Evolutionary conservation across 2,797 vertebrate genomes (phyloP).

Genomic region (Microctenopoma stevenorrisi): DNA sequence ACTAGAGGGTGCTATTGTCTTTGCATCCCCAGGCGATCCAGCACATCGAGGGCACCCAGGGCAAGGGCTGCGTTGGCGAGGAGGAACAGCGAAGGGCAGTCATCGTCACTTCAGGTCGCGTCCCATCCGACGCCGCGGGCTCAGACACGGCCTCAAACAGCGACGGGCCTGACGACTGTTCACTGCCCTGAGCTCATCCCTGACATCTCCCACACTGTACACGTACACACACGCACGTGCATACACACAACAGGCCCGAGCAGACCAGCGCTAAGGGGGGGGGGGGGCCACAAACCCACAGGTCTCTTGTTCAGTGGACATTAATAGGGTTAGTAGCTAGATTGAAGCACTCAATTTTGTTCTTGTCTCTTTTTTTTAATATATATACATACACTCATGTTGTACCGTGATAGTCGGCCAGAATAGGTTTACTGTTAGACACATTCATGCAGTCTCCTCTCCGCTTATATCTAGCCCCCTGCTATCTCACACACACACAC

Average conservation of each 20-base stretch:
- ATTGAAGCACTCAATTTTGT: slow-evolving; percentile 64
- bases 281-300: slow-evolving; percentile 62
- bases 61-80: slow-evolving; percentile 85
- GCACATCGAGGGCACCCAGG: slow-evolving; percentile 98
- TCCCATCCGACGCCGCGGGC: slow-evolving; percentile 85
- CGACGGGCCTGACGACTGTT: slow-evolving; percentile 89
- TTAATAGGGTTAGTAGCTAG: slow-evolving; percentile 61
- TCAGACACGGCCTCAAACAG: slow-evolving; percentile 93
- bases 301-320: slow-evolving; percentile 62
- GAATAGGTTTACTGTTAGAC: slow-evolving; percentile 62
- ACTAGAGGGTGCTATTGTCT: slow-evolving; percentile 56
- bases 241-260: slow-evolving; percentile 35
- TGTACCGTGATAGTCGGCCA: slow-evolving; percentile 58
- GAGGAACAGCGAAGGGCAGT: slow-evolving; percentile 92
- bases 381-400: slow-evolving; percentile 43
- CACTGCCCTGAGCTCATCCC: slow-evolving; percentile 87
- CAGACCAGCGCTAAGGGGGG: slow-evolving; percentile 55
- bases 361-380: slow-evolving; percentile 16
- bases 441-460: slow-evolving; percentile 36
- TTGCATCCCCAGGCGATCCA: slow-evolving; percentile 90
- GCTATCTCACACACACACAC: slow-evolving; percentile 25
- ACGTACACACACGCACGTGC: slow-evolving; percentile 49
- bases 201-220: slow-evolving; percentile 16
- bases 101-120: slow-evolving; percentile 90
- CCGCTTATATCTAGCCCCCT: slow-evolving; percentile 43